Conservation (phyloP, 2,888 invertebrate genomes). For the Abrostola triplasia region DNA sequence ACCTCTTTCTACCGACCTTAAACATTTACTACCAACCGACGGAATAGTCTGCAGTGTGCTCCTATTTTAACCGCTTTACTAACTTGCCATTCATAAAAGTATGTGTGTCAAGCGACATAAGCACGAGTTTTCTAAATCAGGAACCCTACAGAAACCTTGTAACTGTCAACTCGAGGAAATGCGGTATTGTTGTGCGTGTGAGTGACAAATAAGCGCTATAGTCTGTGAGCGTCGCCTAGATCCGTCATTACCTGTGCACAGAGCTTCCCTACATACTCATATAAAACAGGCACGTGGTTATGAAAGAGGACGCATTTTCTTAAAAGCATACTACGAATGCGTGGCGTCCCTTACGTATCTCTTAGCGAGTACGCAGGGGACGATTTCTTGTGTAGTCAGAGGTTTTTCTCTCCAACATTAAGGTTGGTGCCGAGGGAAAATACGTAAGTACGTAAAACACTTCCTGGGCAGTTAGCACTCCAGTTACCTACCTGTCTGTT, state of each 20-base stretch:
- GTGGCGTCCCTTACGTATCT: neutral
- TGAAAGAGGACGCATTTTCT: slow-evolving; percentile 4
- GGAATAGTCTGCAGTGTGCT: neutral
- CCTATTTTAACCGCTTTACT: neutral
- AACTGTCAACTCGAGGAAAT: slow-evolving; percentile 31
- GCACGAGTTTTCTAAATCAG: slow-evolving; percentile 31
- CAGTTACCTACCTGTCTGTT: no score
- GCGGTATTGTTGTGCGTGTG: slow-evolving; percentile 31
- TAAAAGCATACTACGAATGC: slow-evolving; percentile 1
- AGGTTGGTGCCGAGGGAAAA: neutral
- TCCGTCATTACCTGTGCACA: slow-evolving; percentile 12
- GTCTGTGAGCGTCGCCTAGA: slow-evolving; percentile 22
- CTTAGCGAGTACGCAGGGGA: neutral
- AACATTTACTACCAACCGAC: neutral
- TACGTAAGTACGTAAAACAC: neutral
- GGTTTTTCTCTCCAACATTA: neutral
- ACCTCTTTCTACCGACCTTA: no score
- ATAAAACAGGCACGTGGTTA: neutral
- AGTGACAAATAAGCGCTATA: slow-evolving; percentile 17
- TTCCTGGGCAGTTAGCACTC: neutral
- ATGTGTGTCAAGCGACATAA: slow-evolving; percentile 34
- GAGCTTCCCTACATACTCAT: neutral
- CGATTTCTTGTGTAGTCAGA: slow-evolving; percentile 1
- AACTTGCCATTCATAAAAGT: slow-evolving; percentile 22
- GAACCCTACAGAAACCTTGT: slow-evolving; percentile 45